Base-by-base conservation (phyloP, 2,113 vertebrate species). In the Cynocephalus volans region DNA sequence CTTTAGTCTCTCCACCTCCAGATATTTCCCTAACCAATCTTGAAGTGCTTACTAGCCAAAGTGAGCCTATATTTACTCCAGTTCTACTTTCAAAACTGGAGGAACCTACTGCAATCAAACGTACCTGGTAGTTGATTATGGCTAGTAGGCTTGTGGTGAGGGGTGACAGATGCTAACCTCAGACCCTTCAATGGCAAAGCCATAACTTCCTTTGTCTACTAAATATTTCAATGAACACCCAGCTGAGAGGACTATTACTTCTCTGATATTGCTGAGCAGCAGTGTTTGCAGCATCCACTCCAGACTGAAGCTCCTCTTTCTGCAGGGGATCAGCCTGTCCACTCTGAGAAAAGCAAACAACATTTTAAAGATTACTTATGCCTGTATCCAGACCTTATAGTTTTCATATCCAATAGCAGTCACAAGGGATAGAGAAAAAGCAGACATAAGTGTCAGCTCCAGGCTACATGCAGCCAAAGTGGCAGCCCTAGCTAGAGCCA, bases 251-350 rank as follows among this genome's bases (percentile, higher is more conserved):
- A 19, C 88, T 50, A 99, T 96, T 99, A 99, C 99, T 99, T 98
- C 98, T 99, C 92, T 99, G 98, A 97, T 99, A 99, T 50, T 98
- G 98, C 26, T 99, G 99, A 14, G 99, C 99, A 4, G 99, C 96
- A 4, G 62, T 76, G 93, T 99, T 99, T 69, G 99, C 99, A 31
- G 98, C 97, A 3, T 99, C 98, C 86, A 99, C 99, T 4, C 99
- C 99, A 2, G 94, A 77, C 98, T 99, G 99, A 48, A 99, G 90
- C 98, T 99, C 99, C 15, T 99, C 99, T 97, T 99, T 99, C 48
- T 99, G 99, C 97, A 99, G 97, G 1, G 98, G 98, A 64, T 99
- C 99, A 48, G 98, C 96, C 67, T 99, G 98, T 60, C 99, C 98
- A 70, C 84, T 94, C 99, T 99, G 92, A 58, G 72, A 1, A 41